Percentiles rank a stretch among this genome's conserved stretches.
These are phyloP conservation scores for Tetragnatha versicolor DNA, from an alignment of 1,140 invertebrate genomes.

Conservation along the genomic window DNA sequence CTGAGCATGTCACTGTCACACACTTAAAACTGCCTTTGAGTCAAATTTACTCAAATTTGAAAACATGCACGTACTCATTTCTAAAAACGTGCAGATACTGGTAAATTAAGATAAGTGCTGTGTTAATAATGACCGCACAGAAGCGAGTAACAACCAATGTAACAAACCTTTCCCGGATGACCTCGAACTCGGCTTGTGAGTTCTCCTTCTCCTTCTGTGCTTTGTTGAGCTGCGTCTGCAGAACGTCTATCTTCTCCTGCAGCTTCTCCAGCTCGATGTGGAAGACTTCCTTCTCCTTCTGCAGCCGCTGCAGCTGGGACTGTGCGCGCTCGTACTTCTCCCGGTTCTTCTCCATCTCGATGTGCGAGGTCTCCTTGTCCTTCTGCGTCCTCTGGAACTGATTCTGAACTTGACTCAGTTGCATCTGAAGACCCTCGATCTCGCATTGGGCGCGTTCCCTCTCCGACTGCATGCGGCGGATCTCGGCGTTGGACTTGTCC, in stretches of 20 bases:
- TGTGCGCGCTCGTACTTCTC: conserved; percentile 87
- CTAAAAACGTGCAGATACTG: no score
- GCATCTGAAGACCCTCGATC: conserved; percentile 84
- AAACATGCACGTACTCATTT: no score
- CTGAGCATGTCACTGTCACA: no score
- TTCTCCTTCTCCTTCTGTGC: conserved; percentile 83
- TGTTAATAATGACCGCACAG: no score
- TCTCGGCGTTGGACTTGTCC: conserved; percentile 82
- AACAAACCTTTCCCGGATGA: conserved; percentile 85
- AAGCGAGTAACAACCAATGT: no score
- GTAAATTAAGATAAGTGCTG: no score
- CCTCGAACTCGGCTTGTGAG: conserved; percentile 81
- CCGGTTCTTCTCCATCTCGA: conserved; percentile 83
- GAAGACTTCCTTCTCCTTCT: conserved; percentile 85
- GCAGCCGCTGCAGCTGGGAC: conserved; percentile 76
- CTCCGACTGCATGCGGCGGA: conserved; percentile 83
- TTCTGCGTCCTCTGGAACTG: conserved; percentile 86
- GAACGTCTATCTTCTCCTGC: conserved; percentile 81
- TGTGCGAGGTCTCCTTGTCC: conserved; percentile 82
- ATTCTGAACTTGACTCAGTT: conserved; percentile 81
- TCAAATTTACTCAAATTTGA: no score
- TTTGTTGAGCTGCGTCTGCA: conserved; percentile 80
- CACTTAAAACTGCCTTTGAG: no score
- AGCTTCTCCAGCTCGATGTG: conserved; percentile 81
- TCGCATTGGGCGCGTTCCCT: conserved; percentile 81